A percentile compares a stretch with the other conserved stretches of the same genome.
Evolutionary conservation across 2,888 invertebrate genomes (phyloP).

Genomic region (Chymomyza caudatula): DNA sequence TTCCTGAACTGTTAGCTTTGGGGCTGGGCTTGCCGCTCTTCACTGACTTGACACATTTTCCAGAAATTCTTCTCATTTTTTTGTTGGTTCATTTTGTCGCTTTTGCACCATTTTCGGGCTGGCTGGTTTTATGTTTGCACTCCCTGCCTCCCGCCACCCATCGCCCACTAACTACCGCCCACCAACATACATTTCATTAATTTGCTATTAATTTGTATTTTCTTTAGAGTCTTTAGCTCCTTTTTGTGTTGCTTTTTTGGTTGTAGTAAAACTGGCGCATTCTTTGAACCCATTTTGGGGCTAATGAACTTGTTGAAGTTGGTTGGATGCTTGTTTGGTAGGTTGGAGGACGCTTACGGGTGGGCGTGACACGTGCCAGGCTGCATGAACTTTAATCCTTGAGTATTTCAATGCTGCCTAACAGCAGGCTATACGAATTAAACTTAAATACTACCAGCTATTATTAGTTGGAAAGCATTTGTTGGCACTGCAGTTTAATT

Average conservation of each 20-base stretch:
- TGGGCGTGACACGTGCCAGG: not conserved
- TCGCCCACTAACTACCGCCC: slow-evolving; percentile 20
- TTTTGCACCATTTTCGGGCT: slow-evolving; percentile 57
- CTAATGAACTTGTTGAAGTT: slow-evolving; percentile 57
- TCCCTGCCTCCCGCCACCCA: not conserved
- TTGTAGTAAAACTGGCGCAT: slow-evolving; percentile 52
- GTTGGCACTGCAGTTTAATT: too few species aligned
- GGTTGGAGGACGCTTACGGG: not conserved
- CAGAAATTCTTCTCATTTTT: not conserved
- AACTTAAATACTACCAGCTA: not conserved
- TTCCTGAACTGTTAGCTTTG: not conserved
- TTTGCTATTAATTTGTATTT: slow-evolving; percentile 72
- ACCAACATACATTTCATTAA: slow-evolving; percentile 63
- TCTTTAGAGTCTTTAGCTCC: slow-evolving; percentile 53
- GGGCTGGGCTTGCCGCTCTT: slow-evolving; percentile 11
- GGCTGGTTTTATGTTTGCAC: slow-evolving; percentile 37
- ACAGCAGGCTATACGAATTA: not conserved
- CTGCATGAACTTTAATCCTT: not conserved
- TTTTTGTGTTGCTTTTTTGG: slow-evolving; percentile 54
- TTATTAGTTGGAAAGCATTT: too few species aligned
- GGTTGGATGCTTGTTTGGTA: not conserved
- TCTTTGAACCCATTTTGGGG: slow-evolving; percentile 69
- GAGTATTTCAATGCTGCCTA: not conserved
- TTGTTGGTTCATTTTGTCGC: slow-evolving; percentile 36
- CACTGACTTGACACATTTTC: slow-evolving; percentile 65